phyloP scores from a whole-genome alignment of 2,113 vertebrate genomes.

The Xiphophorus couchianus region DNA sequence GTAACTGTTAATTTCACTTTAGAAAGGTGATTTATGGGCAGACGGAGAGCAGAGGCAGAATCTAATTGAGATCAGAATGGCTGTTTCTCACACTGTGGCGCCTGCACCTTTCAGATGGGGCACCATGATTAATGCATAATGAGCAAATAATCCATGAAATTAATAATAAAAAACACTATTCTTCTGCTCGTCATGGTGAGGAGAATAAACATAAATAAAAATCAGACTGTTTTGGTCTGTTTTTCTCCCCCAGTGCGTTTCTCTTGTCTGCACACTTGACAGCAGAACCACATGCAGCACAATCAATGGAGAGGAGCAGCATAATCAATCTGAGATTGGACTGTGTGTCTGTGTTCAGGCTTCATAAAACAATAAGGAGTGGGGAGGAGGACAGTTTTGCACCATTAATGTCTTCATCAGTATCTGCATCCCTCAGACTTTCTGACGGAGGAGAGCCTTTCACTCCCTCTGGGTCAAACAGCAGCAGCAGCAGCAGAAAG shows the following conservation, averaged over 20 bases:
- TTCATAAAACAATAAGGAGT: conserved; percentile 13
- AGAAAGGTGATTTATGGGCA: conserved; percentile 98
- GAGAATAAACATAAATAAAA: conserved; percentile 73
- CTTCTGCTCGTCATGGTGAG: conserved; percentile 81
- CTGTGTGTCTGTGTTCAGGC: conserved; percentile 13
- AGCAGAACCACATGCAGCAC: conserved; percentile 20
- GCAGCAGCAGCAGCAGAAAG: not conserved
- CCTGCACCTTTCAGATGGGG: conserved; percentile 76
- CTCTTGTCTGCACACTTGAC: conserved; percentile 24
- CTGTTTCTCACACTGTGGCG: conserved; percentile 87
- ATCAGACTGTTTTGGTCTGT: conserved; percentile 56
- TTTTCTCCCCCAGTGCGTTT: conserved; percentile 2
- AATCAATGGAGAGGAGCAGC: conserved; percentile 56
- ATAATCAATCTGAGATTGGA: conserved; percentile 53
- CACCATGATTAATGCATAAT: conserved; percentile 97
- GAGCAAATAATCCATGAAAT: conserved; percentile 98
- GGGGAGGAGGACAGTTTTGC: conserved; percentile 15
- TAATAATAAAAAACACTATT: conserved; percentile 92
- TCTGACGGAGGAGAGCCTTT: not conserved
- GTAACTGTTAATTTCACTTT: conserved; percentile 99
- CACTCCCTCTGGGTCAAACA: not conserved
- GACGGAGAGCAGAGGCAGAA: conserved; percentile 93
- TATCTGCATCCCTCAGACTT: conserved; percentile 1
- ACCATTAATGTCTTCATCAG: conserved; percentile 30
- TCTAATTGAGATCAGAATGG: conserved; percentile 99